Evolutionary conservation across 2,113 vertebrate species (phyloP), one percentile per base, ranked within the genome.

Genomic region (Cyrtonyx montezumae): DNA sequence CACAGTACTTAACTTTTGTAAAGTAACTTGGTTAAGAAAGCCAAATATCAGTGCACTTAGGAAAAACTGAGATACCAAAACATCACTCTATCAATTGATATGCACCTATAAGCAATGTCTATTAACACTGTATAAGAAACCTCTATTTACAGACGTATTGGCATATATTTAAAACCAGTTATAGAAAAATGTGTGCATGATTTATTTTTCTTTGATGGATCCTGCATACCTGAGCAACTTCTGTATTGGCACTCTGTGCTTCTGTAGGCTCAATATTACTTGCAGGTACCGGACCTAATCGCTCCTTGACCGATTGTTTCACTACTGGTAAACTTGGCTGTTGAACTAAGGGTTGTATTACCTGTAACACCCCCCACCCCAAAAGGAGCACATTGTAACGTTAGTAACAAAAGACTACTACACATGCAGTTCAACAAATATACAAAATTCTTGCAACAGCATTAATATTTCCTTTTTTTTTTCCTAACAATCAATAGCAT

Each of bases 261-360:
- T 98, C 99, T 30, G 97, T 91, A 9, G 98, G 98, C 75, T 99
- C 99, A 34, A 98, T 71, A 87, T 98, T 98, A 88, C 94, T 95
- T 19, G 98, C 96, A 89, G 99, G 98, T 68, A 99, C 97, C 0
- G 99, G 99, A 77, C 99, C 99, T 4, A 99, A 97, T 21, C 99
- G 98, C 79, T 99, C 99, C 97, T 99, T 99, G 76, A 99, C 98
- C 2, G 99, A 99, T 91, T 99, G 99, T 91, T 99, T 99, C 84
- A 98, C 96, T 78, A 97, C 94, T 2, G 98, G 97, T 55, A 98
- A 97, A 83, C 93, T 84, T 32, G 98, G 96, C 62, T 98, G 98
- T 94, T 96, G 97, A 73, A 97, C 96, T 83, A 98, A 94, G 36
- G 97, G 96, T 74, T 98, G 98, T 45, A 97, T 94, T 62, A 94